Evolutionary conservation across 2,888 invertebrate species (phyloP), one percentile per base, ranked within the genome.

Genomic region (Alitta virens): DNA sequence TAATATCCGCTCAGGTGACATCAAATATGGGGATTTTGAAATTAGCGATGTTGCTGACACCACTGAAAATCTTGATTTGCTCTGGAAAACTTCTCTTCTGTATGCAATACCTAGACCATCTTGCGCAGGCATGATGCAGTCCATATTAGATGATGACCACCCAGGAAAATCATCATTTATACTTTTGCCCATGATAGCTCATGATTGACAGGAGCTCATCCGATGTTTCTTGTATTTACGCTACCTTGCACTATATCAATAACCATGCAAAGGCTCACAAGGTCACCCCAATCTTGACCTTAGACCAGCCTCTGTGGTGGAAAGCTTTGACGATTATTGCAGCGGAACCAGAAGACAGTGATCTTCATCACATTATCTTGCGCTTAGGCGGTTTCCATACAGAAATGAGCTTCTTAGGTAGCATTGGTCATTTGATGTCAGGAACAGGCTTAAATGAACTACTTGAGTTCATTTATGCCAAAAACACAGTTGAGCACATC

Each of bases 361-460:
- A 33, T 14, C 18, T 69, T 14, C 54, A 66, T n/a, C n/a, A 56
- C 21, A 43, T 66, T 12, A 38, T 70, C 12, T 14, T 67, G 14
- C 49, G 66, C 12, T 61, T 72, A 9, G 65, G 71, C 49, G 68
- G 64, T 14, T 70, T 72, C 42, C 72, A 71, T 51, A 56, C 64
- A 14, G 40, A 63, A 23, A 73, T 71, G 71, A 73, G 71, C 54
- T 74, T 69, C 53, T 52, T 72, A 46, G 71, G 72, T 24, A 61
- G 63, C 21, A 72, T 73, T 56, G 74, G 74, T 14, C 56, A 62
- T 54, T 18, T 67, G 27, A 72, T 71, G 68, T 56, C 21, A 40
- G 64, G 68, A 33, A 66, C 71, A 49, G 74, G 72, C 2, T 51
- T 74, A 26, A 24, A 68, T 46, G 71, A 74, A 59, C 52, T 73